Conservation (phyloP, 2,113 vertebrate species). For the Lepus timidus region DNA sequence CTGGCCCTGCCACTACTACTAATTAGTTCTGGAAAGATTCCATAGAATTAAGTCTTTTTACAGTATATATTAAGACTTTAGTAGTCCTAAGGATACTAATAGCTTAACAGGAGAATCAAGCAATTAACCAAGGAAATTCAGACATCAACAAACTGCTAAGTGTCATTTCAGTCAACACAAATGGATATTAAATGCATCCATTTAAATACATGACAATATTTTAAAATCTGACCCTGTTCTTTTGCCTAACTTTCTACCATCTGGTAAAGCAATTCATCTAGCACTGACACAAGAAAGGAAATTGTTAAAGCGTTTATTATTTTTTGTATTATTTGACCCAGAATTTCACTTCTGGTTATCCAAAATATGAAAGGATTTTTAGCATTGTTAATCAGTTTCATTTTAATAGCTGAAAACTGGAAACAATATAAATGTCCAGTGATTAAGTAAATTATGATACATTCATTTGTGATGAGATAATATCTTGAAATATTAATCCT, state of each 20-base stretch:
- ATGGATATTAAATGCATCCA: background rate
- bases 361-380: slow-evolving; percentile 60
- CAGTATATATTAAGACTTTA: background rate
- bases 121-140: slow-evolving; percentile 39
- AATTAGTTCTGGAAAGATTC: background rate
- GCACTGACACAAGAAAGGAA: background rate
- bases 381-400: slow-evolving; percentile 73
- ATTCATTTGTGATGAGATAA: slow-evolving; percentile 76
- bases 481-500: slow-evolving; percentile 77
- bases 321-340: slow-evolving; percentile 53
- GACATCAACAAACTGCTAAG: background rate
- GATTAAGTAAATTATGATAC: slow-evolving; percentile 77
- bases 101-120: slow-evolving; percentile 2
- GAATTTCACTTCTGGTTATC: slow-evolving; percentile 59
- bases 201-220: background rate
- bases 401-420: slow-evolving; percentile 74
- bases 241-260: slow-evolving; percentile 39
- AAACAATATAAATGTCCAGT: slow-evolving; percentile 71
- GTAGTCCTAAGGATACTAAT: background rate
- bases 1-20: background rate
- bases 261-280: slow-evolving; percentile 22
- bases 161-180: background rate
- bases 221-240: background rate
- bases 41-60: background rate
- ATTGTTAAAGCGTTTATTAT: slow-evolving; percentile 51